Evolutionary conservation across 2,113 vertebrate species (phyloP).

Genomic region (Chionis minor): DNA sequence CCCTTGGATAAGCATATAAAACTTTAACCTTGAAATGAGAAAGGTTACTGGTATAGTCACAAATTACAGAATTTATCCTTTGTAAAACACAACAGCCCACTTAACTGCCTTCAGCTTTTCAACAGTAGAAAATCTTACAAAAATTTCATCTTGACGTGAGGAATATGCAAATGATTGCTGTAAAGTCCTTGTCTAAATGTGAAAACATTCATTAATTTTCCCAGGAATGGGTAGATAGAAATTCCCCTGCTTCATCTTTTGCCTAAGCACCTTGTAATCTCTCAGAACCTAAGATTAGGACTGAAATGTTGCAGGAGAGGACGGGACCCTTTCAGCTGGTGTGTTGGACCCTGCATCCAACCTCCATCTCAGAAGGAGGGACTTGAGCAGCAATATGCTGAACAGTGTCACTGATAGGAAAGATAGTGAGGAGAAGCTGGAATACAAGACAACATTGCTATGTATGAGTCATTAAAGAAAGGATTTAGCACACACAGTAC

Average conservation of each 20-base stretch:
- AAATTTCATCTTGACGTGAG: background rate
- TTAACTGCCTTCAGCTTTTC: background rate
- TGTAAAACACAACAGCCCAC: background rate
- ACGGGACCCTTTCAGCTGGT: background rate
- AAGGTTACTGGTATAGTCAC: background rate
- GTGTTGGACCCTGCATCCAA: background rate
- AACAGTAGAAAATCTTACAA: background rate
- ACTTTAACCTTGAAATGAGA: background rate
- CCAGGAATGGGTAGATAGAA: background rate
- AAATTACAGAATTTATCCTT: background rate
- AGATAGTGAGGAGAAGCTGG: background rate
- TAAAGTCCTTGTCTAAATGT: background rate
- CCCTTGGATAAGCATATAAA: background rate
- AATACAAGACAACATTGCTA: background rate
- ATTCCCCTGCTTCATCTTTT: background rate
- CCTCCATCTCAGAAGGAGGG: rapidly evolving
- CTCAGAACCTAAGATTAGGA: background rate
- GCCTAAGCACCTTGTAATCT: background rate
- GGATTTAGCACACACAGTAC: background rate
- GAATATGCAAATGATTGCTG: background rate
- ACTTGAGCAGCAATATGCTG: background rate
- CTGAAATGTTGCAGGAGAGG: background rate
- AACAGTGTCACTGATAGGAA: background rate
- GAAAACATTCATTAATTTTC: background rate
- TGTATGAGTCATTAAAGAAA: background rate